Conservation (phyloP, 2,888 invertebrate genomes). For the Lepidocyrtinus sp. region DNA sequence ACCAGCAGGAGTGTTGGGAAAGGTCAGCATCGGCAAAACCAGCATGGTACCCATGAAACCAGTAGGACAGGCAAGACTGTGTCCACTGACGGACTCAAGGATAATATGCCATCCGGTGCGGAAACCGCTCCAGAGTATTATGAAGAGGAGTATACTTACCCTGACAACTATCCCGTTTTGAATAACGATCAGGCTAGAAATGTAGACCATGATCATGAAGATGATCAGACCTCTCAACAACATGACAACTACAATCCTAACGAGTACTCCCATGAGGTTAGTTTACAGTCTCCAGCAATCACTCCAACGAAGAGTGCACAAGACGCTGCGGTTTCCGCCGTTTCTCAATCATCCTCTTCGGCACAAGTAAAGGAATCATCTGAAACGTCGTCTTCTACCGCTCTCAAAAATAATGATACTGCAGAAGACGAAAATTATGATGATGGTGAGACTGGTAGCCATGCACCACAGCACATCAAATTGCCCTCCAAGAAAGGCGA, state of each 20-base stretch:
- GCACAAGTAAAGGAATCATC: slow-evolving; percentile 34
- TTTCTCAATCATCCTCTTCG: not conserved
- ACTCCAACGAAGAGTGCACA: slow-evolving; percentile 41
- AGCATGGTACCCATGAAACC: slow-evolving; percentile 72
- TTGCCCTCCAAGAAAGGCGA: slow-evolving; percentile 58
- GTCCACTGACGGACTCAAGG: slow-evolving; percentile 73
- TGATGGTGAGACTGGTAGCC: slow-evolving; percentile 34
- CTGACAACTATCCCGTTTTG: slow-evolving; percentile 70
- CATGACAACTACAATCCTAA: slow-evolving; percentile 36
- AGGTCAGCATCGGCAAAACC: slow-evolving; percentile 18
- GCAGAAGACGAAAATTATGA: slow-evolving; percentile 40
- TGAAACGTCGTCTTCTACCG: slow-evolving; percentile 35
- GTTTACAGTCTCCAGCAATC: slow-evolving; percentile 37
- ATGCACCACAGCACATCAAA: slow-evolving; percentile 45
- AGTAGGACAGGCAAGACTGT: slow-evolving; percentile 83
- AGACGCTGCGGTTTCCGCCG: not conserved
- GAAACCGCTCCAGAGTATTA: slow-evolving; percentile 70
- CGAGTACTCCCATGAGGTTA: slow-evolving; percentile 55
- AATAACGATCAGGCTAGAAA: slow-evolving; percentile 58
- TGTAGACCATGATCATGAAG: slow-evolving; percentile 21
- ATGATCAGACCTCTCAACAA: slow-evolving; percentile 1
- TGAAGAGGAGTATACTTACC: slow-evolving; percentile 69
- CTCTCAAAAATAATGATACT: slow-evolving; percentile 8
- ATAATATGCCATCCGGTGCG: slow-evolving; percentile 61
- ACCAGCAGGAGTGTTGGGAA: slow-evolving; percentile 83